These are phyloP conservation scores for Eurosta solidaginis DNA, from an alignment of 1,140 invertebrate genomes.

Conservation along the genomic window DNA sequence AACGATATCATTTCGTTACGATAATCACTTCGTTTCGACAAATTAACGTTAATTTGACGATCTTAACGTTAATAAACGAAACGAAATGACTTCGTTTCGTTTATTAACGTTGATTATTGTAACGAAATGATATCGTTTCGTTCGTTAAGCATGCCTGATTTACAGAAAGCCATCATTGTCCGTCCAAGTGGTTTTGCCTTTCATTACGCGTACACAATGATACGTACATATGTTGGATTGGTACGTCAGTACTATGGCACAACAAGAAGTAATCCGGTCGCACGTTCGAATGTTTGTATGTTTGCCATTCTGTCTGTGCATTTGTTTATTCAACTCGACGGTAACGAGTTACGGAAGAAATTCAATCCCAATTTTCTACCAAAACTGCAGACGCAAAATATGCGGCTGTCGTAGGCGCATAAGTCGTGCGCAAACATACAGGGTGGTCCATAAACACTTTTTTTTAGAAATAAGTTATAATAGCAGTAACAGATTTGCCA, in stretches of 20 bases:
- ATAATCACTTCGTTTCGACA: no score
- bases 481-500: no score
- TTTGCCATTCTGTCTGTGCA: background rate
- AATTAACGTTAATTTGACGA: no score
- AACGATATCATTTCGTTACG: no score
- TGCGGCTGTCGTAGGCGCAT: background rate
- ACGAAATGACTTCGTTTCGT: no score
- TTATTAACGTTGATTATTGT: no score
- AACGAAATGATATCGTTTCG: no score
- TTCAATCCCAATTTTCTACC: conserved; percentile 15
- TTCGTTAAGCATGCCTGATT: no score
- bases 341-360: conserved; percentile 21
- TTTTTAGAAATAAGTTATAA: no score
- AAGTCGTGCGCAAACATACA: background rate
- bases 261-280: background rate
- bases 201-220: background rate
- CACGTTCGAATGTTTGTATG: background rate
- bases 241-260: background rate
- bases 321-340: background rate
- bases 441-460: no score
- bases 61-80: no score
- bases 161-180: conserved; percentile 8
- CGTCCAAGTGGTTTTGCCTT: conserved; percentile 3
- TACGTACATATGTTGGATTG: background rate
- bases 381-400: conserved; percentile 2